phyloP scores from a whole-genome alignment of 2,888 invertebrate genomes.

The Thereva nobilitata region DNA sequence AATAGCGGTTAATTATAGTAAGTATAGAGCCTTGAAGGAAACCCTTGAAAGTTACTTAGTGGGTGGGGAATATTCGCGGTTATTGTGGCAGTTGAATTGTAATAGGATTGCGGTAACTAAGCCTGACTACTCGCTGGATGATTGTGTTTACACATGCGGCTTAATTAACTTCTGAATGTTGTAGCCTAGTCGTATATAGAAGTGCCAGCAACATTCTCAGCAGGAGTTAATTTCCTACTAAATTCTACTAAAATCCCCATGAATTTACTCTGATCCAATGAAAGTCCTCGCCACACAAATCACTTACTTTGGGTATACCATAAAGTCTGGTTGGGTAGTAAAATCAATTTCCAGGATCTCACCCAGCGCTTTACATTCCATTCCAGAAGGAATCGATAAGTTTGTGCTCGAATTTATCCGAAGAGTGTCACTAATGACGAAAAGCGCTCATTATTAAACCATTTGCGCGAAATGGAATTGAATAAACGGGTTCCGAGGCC shows the following conservation, averaged over 20 bases:
- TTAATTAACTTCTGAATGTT: too few species aligned
- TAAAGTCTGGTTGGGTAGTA: too few species aligned
- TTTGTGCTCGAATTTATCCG: slow-evolving; percentile 11
- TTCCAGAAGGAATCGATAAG: slow-evolving; percentile 14
- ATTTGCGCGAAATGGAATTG: slow-evolving; percentile 25
- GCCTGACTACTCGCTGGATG: too few species aligned
- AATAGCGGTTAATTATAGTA: slow-evolving; percentile 22
- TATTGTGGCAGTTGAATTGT: background rate
- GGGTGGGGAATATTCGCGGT: background rate
- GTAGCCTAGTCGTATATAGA: too few species aligned
- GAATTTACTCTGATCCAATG: too few species aligned
- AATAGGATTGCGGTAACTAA: slow-evolving; percentile 5
- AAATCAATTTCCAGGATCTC: background rate
- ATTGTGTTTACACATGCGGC: too few species aligned
- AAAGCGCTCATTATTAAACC: slow-evolving; percentile 23
- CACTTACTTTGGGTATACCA: background rate
- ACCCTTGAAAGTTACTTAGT: slow-evolving; percentile 6
- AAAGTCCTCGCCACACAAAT: background rate
- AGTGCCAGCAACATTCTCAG: too few species aligned
- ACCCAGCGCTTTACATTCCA: background rate
- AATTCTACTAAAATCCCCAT: too few species aligned
- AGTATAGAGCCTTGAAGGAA: background rate
- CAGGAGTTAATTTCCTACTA: too few species aligned
- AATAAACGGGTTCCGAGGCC: slow-evolving; percentile 8
- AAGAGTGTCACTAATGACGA: slow-evolving; percentile 28